A percentile compares a stretch with the other conserved stretches of the same genome.
phyloP scores from a whole-genome alignment of 1,140 invertebrate species.

The Spodoptera frugiperda region DNA sequence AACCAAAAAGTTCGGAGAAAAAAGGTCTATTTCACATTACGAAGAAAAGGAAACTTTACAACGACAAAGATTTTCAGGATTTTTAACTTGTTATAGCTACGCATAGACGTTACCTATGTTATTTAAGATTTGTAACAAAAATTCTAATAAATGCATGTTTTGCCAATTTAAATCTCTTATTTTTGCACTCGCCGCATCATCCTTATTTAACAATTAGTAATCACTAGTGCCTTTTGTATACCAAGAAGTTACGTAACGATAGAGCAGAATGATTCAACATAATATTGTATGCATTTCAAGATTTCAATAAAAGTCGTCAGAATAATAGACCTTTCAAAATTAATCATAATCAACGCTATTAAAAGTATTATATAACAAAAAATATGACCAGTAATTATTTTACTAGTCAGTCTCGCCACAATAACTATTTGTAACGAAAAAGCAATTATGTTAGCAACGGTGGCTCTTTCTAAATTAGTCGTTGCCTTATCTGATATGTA shows the following conservation, averaged over 20 bases:
- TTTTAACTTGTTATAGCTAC: constrained; percentile 56
- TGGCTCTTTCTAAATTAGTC: constrained; percentile 36
- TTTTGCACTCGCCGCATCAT: too few relatives aligned
- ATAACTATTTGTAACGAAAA: constrained; percentile 45
- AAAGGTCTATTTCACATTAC: constrained; percentile 78
- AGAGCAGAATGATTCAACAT: too few relatives aligned
- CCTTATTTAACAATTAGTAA: too few relatives aligned
- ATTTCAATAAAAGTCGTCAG: constrained; percentile 7
- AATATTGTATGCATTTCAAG: not conserved
- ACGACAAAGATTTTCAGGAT: constrained; percentile 75
- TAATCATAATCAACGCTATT: constrained; percentile 1
- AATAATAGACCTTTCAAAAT: constrained; percentile 37
- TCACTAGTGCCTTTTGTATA: too few relatives aligned
- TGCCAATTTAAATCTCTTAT: too few relatives aligned
- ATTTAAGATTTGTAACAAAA: not conserved
- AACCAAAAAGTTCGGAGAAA: constrained; percentile 61
- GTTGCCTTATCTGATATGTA: constrained; percentile 53
- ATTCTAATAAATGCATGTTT: constrained; percentile 35
- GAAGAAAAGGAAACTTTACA: constrained; percentile 81
- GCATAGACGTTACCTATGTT: not conserved
- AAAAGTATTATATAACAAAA: constrained; percentile 18
- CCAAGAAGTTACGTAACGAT: too few relatives aligned
- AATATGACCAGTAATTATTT: constrained; percentile 34
- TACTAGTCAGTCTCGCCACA: constrained; percentile 40
- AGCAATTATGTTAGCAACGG: constrained; percentile 32